Conservation (phyloP, 1,140 invertebrate genomes). For the Hypsibius dujardini region DNA sequence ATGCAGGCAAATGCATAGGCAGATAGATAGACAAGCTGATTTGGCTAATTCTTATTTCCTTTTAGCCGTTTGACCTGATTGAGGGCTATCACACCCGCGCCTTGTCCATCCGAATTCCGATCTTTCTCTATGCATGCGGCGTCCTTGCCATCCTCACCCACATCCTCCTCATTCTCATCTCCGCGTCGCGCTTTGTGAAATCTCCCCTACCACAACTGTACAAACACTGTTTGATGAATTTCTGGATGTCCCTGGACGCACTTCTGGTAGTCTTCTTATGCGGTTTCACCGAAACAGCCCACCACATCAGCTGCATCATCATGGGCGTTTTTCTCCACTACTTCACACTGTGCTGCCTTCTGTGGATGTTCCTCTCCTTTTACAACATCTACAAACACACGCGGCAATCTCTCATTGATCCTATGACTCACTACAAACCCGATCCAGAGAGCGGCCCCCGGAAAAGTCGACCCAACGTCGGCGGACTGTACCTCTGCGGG, state of each 20-base stretch:
- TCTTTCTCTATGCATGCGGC: neutral
- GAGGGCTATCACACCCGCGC: neutral
- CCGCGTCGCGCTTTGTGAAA: neutral
- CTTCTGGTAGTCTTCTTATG: neutral
- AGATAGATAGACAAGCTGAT: too few relatives aligned
- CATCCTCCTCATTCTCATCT: neutral
- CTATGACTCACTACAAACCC: too few relatives aligned
- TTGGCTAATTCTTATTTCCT: constrained; percentile 6
- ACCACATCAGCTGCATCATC: neutral
- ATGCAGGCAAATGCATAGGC: too few relatives aligned
- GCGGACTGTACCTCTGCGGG: neutral
- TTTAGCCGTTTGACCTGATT: neutral
- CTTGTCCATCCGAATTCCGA: neutral
- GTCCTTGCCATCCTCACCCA: neutral
- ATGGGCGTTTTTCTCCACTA: neutral
- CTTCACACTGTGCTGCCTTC: neutral
- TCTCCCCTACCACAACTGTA: neutral
- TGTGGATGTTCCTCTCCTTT: too few relatives aligned
- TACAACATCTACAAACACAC: too few relatives aligned
- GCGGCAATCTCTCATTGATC: too few relatives aligned
- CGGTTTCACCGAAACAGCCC: neutral
- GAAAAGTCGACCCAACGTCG: neutral
- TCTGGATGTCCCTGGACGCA: neutral
- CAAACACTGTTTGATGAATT: neutral
- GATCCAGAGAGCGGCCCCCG: neutral